A percentile compares a stretch with the other conserved stretches of the same genome.
Evolutionary conservation across 2,888 invertebrate genomes (phyloP).

Genomic region (Anthoptus insignis): DNA sequence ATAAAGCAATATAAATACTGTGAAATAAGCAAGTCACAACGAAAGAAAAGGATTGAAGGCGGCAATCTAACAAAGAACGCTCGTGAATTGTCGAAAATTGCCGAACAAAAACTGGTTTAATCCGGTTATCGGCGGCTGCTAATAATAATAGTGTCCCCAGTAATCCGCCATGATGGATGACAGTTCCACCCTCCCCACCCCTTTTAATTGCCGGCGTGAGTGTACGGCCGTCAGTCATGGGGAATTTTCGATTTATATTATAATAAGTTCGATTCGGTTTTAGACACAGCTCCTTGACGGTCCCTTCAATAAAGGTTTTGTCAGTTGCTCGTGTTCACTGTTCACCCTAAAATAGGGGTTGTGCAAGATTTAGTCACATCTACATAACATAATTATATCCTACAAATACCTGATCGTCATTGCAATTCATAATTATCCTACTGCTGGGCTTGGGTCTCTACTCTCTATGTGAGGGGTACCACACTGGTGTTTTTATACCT

Average conservation of each 20-base stretch:
- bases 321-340: constrained; percentile 47
- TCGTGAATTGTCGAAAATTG: constrained; percentile 58
- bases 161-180: constrained; percentile 81
- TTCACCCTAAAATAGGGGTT: constrained; percentile 37
- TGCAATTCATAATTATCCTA: too few relatives aligned
- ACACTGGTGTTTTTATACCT: too few relatives aligned
- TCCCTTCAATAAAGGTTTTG: constrained; percentile 54
- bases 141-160: constrained; percentile 81
- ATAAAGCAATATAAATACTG: too few relatives aligned
- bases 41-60: constrained; percentile 9
- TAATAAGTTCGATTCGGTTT: constrained; percentile 74
- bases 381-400: neutral
- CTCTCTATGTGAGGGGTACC: too few relatives aligned
- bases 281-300: constrained; percentile 52
- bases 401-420: too few relatives aligned
- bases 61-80: constrained; percentile 40
- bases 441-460: too few relatives aligned
- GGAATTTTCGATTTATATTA: constrained; percentile 83
- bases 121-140: constrained; percentile 76
- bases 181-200: constrained; percentile 66
- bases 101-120: constrained; percentile 75
- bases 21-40: too few relatives aligned
- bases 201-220: constrained; percentile 82
- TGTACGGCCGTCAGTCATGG: constrained; percentile 74
- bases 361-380: neutral